A percentile compares a stretch with the other conserved stretches of the same genome.
Conservation (phyloP, 2,113 vertebrate species). For the Haplotaxodon microlepis region DNA sequence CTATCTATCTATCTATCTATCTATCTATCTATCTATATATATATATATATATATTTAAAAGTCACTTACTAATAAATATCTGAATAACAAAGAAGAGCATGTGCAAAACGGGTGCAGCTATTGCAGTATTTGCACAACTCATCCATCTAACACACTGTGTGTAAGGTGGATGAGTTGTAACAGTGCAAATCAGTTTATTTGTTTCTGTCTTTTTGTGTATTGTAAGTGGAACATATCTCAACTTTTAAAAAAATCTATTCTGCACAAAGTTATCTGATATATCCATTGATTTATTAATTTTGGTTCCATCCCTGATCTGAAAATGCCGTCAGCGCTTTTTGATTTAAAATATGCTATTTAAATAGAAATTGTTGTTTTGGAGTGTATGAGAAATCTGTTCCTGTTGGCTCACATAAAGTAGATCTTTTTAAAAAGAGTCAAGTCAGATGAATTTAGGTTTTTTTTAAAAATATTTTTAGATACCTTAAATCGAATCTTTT, state of each 20-base stretch:
- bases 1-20: too few relatives aligned
- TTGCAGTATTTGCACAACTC: not conserved
- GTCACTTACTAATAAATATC: not conserved
- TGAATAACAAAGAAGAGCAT: not conserved
- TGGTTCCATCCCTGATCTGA: not conserved
- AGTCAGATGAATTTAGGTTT: not conserved
- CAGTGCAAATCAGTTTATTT: not conserved
- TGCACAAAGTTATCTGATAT: not conserved
- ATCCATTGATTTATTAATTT: not conserved
- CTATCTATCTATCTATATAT: too few relatives aligned
- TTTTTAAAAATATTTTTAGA: accelerated
- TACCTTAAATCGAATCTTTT: not conserved
- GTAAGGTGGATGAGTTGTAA: not conserved
- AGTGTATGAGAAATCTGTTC: not conserved
- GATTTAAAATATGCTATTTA: not conserved
- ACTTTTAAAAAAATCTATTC: not conserved
- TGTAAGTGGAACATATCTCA: not conserved
- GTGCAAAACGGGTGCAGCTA: not conserved
- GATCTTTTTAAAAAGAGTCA: not conserved
- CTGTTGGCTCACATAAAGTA: not conserved
- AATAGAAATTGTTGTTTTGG: not conserved
- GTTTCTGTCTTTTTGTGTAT: not conserved
- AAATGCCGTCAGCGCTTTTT: not conserved
- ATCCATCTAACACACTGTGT: not conserved
- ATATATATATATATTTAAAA: not conserved